phyloP scores from a whole-genome alignment of 2,888 invertebrate species.

The Chirona hameri region DNA sequence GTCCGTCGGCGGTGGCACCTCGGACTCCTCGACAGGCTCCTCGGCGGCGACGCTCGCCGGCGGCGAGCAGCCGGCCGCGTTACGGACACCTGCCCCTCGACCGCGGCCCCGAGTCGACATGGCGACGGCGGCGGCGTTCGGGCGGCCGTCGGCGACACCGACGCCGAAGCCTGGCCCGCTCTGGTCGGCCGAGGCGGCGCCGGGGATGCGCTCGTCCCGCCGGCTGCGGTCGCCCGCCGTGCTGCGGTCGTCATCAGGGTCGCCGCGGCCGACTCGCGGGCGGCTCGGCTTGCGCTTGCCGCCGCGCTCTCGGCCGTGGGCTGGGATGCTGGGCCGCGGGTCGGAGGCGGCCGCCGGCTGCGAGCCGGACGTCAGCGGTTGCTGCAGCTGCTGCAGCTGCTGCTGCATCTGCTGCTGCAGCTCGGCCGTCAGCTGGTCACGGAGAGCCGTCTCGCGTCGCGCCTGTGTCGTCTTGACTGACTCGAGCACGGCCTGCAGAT shows the following conservation, averaged over 20 bases:
- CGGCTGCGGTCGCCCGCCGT: not conserved
- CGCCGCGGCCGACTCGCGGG: not conserved
- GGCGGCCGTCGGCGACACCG: slow-evolving; percentile 7
- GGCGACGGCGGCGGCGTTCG: not conserved
- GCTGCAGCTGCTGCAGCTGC: slow-evolving; percentile 25
- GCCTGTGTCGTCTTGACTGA: not conserved
- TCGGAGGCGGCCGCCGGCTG: not conserved
- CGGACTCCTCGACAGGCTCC: not conserved
- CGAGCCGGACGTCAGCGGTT: not conserved
- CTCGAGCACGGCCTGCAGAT: not conserved
- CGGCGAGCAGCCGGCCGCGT: not conserved
- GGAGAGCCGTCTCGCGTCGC: not conserved
- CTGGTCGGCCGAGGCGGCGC: not conserved
- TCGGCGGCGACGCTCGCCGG: not conserved
- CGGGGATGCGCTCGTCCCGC: not conserved
- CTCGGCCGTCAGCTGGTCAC: not conserved
- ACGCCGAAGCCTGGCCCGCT: slow-evolving; percentile 22
- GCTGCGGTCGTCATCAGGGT: not conserved
- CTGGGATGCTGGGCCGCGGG: not conserved
- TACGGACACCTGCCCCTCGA: not conserved
- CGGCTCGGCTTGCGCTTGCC: not conserved
- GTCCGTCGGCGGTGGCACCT: slow-evolving; percentile 5
- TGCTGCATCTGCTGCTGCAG: slow-evolving; percentile 13
- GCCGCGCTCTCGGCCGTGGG: not conserved
- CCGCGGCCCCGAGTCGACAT: not conserved